These are phyloP conservation scores for Epinephelus moara DNA, from an alignment of 2,113 vertebrate genomes.

Conservation along the genomic window DNA sequence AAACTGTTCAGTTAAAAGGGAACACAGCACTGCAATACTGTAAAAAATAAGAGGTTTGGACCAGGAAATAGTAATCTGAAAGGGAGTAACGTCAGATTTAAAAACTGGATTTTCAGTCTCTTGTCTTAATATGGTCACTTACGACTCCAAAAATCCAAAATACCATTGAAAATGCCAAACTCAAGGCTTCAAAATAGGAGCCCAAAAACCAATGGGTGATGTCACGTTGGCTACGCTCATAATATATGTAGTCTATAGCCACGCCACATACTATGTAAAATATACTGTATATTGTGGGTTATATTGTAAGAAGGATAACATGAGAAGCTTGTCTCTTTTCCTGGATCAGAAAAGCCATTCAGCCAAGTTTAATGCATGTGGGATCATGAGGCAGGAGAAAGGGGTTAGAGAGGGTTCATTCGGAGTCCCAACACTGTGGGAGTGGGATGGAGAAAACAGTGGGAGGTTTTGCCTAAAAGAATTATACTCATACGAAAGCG, in stretches of 20 bases:
- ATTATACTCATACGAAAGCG: slow-evolving; percentile 67
- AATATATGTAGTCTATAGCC: neutral
- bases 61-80: too few relatives aligned
- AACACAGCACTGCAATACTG: too few relatives aligned
- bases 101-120: too few relatives aligned
- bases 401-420: slow-evolving; percentile 62
- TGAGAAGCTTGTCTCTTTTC: slow-evolving; percentile 19
- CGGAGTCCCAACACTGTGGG: slow-evolving; percentile 44
- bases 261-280: neutral
- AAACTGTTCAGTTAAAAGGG: too few relatives aligned
- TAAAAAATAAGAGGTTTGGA: too few relatives aligned
- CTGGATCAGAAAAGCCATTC: slow-evolving; percentile 32
- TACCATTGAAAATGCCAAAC: too few relatives aligned
- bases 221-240: too few relatives aligned
- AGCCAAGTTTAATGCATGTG: slow-evolving; percentile 49
- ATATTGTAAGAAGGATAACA: neutral
- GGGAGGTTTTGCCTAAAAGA: slow-evolving; percentile 58
- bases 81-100: too few relatives aligned
- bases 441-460: slow-evolving; percentile 53
- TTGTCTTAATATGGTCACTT: too few relatives aligned
- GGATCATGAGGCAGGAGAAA: slow-evolving; percentile 43
- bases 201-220: too few relatives aligned
- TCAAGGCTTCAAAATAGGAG: too few relatives aligned
- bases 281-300: neutral
- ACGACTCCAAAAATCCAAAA: too few relatives aligned